A percentile compares a stretch with the other conserved stretches of the same genome.
These are phyloP conservation scores for Ctenochaetus hawaiiensis DNA, from an alignment of 2,797 vertebrate species.

Conservation along the genomic window DNA sequence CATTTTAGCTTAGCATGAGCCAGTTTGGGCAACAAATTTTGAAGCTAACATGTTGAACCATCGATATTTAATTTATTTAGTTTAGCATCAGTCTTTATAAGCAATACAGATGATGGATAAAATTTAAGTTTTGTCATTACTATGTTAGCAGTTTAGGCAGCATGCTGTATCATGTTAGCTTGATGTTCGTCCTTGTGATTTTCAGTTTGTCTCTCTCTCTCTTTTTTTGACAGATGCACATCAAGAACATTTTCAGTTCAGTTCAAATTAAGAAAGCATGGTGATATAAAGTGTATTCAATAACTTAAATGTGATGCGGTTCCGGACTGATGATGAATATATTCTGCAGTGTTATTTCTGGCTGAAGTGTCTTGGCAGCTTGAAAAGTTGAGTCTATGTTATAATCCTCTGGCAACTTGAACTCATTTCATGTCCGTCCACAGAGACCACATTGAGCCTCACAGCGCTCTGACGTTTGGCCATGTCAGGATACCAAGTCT, in stretches of 20 bases:
- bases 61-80: too few relatives aligned
- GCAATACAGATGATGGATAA: too few relatives aligned
- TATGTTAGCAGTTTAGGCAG: too few relatives aligned
- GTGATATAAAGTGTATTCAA: background rate
- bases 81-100: too few relatives aligned
- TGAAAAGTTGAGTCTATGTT: constrained; percentile 13
- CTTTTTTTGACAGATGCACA: background rate
- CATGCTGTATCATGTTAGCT: background rate
- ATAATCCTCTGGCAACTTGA: constrained; percentile 49
- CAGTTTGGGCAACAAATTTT: too few relatives aligned
- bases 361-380: constrained; percentile 28
- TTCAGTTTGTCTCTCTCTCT: background rate
- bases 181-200: background rate
- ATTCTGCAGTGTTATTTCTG: constrained; percentile 38
- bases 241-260: background rate
- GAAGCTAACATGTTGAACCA: too few relatives aligned
- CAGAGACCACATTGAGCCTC: constrained; percentile 16
- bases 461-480: constrained; percentile 16
- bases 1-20: too few relatives aligned
- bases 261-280: background rate
- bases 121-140: too few relatives aligned
- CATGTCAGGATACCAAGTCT: constrained; percentile 39
- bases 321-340: constrained; percentile 1
- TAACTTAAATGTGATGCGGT: background rate
- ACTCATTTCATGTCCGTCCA: constrained; percentile 33